Conservation (phyloP, 2,797 vertebrate genomes). For the Salmo trutta region DNA sequence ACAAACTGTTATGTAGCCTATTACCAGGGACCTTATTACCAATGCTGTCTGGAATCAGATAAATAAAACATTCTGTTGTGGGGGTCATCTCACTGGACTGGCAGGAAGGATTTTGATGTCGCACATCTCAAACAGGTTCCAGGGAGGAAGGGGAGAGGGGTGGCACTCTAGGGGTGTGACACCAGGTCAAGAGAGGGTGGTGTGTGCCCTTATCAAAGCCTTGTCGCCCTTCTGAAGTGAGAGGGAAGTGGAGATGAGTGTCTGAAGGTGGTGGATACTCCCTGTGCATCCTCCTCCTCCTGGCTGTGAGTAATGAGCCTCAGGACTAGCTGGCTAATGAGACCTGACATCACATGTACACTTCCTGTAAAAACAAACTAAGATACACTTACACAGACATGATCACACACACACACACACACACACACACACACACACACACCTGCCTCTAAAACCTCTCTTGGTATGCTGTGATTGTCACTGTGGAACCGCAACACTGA, state of each 20-base stretch:
- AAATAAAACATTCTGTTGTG: neutral
- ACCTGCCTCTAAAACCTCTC: no score
- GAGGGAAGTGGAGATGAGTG: neutral
- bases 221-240: constrained; percentile 28
- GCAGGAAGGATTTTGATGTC: neutral
- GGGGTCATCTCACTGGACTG: neutral
- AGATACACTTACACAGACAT: neutral
- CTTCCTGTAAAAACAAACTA: no score
- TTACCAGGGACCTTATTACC: neutral
- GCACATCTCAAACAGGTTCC: neutral
- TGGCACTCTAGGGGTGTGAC: neutral
- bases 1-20: no score
- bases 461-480: neutral
- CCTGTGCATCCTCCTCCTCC: neutral
- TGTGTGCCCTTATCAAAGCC: constrained; percentile 3
- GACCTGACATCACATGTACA: constrained; percentile 28
- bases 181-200: neutral
- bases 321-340: constrained; percentile 36
- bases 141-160: neutral
- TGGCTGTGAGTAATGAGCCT: constrained; percentile 38
- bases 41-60: neutral
- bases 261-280: neutral
- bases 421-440: no score
- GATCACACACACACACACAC: constrained; percentile 8
- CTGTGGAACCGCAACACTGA: constrained; percentile 10